Percentiles rank a stretch among this genome's conserved stretches.
phyloP scores from a whole-genome alignment of 2,888 invertebrate genomes.

The Lamellibrachia columna region DNA sequence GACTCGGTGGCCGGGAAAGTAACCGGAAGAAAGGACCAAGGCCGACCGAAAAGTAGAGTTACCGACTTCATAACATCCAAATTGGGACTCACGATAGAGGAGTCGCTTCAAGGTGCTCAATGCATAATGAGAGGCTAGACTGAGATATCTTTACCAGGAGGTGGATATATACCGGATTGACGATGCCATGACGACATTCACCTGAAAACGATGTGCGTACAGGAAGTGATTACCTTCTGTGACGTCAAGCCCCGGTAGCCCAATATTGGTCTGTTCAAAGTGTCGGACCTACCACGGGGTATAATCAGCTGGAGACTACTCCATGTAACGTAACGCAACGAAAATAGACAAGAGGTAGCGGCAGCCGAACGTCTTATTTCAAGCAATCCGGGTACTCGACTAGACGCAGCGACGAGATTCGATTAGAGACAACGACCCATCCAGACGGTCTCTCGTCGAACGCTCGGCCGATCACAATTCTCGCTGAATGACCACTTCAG shows the following conservation, averaged over 20 bases:
- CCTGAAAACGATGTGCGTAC: background rate
- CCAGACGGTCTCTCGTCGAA: background rate
- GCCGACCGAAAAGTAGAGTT: no score
- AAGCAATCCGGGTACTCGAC: background rate
- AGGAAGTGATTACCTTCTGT: background rate
- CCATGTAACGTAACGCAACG: slow-evolving; percentile 2
- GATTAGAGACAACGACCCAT: background rate
- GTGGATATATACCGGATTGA: background rate
- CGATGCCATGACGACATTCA: background rate
- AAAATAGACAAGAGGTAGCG: background rate
- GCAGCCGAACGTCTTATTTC: background rate
- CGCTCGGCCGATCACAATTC: background rate
- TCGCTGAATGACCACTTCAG: background rate
- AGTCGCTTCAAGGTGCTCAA: no score
- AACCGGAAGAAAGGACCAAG: no score
- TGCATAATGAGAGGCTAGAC: no score
- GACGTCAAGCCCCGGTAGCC: background rate
- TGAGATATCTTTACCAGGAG: no score
- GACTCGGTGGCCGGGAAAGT: no score
- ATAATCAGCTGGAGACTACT: background rate
- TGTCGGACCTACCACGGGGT: background rate
- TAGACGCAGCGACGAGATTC: background rate
- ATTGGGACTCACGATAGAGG: no score
- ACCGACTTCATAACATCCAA: no score
- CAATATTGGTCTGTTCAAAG: background rate